These are phyloP conservation scores for Anarrhichthys ocellatus DNA, from an alignment of 2,113 vertebrate species.

Conservation along the genomic window DNA sequence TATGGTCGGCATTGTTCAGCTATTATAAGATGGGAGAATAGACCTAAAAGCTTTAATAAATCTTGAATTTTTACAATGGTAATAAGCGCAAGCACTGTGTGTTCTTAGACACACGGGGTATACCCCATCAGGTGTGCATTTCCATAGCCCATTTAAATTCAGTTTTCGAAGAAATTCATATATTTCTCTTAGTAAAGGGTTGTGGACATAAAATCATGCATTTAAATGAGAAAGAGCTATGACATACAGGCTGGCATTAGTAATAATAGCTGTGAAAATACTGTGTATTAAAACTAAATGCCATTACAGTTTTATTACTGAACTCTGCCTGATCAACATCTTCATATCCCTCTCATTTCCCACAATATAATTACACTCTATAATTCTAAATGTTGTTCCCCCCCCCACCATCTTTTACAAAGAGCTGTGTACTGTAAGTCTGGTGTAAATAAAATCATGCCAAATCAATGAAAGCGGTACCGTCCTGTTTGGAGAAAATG, in stretches of 20 bases:
- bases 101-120: background rate
- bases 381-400: conserved; percentile 7
- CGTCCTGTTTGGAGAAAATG: conserved; percentile 52
- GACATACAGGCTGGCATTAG: conserved; percentile 4
- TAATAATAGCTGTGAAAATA: background rate
- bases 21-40: background rate
- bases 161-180: background rate
- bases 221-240: conserved; percentile 23
- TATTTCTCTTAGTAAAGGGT: background rate
- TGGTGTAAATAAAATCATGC: background rate
- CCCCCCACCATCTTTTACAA: background rate
- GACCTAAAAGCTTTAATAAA: background rate
- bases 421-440: conserved; percentile 24
- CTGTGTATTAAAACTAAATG: conserved; percentile 20
- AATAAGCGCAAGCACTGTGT: background rate
- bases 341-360: conserved; percentile 11
- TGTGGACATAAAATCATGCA: background rate
- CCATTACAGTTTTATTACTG: conserved; percentile 21
- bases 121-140: background rate
- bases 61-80: background rate
- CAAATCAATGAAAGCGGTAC: conserved; percentile 59
- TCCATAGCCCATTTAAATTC: background rate
- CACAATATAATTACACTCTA: conserved; percentile 23
- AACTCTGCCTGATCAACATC: conserved; percentile 37
- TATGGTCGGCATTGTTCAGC: background rate